These are phyloP conservation scores for Unio pictorum DNA, from an alignment of 2,888 invertebrate species.

Conservation along the genomic window DNA sequence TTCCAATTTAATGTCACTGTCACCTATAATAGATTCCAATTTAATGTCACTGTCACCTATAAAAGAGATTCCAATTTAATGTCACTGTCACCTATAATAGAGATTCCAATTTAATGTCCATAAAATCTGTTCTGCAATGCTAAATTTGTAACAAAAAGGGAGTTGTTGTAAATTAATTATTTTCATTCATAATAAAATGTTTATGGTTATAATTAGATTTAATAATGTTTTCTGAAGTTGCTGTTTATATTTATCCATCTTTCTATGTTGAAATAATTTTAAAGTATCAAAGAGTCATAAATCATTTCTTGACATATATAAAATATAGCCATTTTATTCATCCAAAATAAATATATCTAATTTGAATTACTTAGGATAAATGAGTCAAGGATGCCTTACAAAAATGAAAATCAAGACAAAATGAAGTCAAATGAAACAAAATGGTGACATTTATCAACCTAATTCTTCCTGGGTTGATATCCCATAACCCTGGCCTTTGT, in stretches of 20 bases:
- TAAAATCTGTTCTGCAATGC: background rate
- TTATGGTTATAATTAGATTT: no score
- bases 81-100: background rate
- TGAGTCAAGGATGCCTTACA: background rate
- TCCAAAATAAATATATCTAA: background rate
- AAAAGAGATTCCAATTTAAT: background rate
- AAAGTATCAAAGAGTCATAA: no score
- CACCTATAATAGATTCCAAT: background rate
- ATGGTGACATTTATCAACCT: conserved; percentile 29
- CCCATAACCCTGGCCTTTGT: conserved; percentile 65
- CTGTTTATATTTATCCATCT: no score
- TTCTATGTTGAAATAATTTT: no score
- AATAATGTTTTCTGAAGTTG: no score
- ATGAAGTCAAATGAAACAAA: no score
- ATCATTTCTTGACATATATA: no score
- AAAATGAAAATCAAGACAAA: no score
- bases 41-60: background rate
- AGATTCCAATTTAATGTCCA: background rate
- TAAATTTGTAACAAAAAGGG: background rate
- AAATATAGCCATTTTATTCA: background rate
- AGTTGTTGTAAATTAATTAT: no score
- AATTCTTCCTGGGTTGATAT: conserved; percentile 60
- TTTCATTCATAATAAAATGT: no score
- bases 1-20: background rate
- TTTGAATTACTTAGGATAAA: background rate